phyloP scores from a whole-genome alignment of 2,797 vertebrate species.

The Avahi laniger region DNA sequence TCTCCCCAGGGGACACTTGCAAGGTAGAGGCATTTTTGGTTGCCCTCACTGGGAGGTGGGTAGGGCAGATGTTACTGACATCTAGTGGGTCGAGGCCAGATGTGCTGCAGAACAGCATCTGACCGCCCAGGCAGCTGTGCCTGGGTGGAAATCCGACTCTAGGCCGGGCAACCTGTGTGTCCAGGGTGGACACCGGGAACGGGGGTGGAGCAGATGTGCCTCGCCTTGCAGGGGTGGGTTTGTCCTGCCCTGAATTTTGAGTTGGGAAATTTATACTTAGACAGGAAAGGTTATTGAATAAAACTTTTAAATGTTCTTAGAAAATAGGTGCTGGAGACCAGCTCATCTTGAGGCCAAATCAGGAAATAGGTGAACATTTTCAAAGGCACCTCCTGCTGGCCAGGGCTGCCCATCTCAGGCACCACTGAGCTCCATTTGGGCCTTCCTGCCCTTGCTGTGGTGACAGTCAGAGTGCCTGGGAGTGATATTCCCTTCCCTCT shows the following conservation, averaged over 20 bases:
- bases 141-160: fast-evolving
- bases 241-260: not conserved
- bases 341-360: not conserved
- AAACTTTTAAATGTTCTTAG: not conserved
- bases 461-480: not conserved
- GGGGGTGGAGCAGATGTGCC: not conserved
- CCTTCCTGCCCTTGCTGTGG: not conserved
- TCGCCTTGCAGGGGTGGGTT: no score
- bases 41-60: no score
- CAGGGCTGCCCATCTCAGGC: fast-evolving
- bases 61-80: no score
- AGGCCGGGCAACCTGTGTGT: no score
- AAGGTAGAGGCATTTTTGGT: no score
- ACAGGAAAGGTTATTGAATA: not conserved
- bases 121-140: fast-evolving
- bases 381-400: not conserved
- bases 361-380: not conserved
- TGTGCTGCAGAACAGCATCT: not conserved
- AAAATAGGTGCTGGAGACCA: not conserved
- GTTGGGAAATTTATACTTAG: not conserved
- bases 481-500: fast-evolving
- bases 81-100: not conserved
- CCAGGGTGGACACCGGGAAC: fast-evolving
- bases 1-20: not conserved
- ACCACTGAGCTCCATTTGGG: fast-evolving